Conservation (phyloP, 1,140 invertebrate genomes). For the Sarcophaga peregrina region DNA sequence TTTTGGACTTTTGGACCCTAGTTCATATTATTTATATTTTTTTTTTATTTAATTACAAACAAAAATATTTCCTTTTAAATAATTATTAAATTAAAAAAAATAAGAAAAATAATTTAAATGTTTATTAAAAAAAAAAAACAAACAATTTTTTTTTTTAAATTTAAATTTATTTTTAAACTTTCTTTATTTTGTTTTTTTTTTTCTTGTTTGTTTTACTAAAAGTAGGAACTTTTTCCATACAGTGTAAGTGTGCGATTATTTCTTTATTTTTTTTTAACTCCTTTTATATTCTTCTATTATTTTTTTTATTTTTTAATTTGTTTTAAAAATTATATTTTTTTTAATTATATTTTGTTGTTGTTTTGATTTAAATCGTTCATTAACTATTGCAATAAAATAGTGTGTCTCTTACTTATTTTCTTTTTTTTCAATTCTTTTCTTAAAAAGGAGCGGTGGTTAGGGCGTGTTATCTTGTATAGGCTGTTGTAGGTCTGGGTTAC, state of each 20-base stretch:
- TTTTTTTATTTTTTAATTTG: too few relatives aligned
- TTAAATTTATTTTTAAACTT: too few relatives aligned
- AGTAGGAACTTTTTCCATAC: conserved; percentile 22
- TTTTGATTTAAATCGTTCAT: too few relatives aligned
- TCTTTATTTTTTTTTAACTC: conserved; percentile 1
- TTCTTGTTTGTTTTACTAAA: conserved; percentile 12
- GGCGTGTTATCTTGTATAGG: background rate
- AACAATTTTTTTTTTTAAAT: too few relatives aligned
- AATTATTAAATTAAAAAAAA: background rate
- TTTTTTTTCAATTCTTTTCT: too few relatives aligned
- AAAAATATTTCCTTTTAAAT: background rate
- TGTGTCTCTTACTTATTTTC: too few relatives aligned
- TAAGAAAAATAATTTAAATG: background rate
- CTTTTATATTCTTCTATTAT: too few relatives aligned
- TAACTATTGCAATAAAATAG: too few relatives aligned
- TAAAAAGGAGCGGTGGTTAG: too few relatives aligned
- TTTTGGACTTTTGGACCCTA: conserved; percentile 24
- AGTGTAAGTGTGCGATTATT: conserved; percentile 27
- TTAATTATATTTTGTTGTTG: too few relatives aligned
- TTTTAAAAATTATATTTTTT: too few relatives aligned
- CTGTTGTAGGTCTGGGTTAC: background rate
- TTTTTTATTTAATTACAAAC: background rate
- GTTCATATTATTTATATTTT: conserved; percentile 4
- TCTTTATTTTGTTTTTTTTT: background rate
- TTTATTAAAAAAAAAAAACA: too few relatives aligned